Evolutionary conservation across 2,797 vertebrate genomes (phyloP).

Genomic region (Apogon talboti): DNA sequence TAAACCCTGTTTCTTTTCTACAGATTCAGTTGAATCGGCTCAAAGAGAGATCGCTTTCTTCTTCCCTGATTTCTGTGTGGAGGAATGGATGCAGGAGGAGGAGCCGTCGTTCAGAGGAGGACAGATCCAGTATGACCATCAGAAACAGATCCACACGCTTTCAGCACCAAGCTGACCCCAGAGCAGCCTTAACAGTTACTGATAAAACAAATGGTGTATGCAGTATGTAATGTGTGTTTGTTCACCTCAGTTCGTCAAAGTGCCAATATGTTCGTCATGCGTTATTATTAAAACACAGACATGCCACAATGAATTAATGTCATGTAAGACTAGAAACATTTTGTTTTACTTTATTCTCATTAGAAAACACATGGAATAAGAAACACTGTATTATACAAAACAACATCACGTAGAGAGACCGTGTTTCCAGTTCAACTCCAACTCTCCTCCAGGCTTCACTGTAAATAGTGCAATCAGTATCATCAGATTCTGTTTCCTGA

Average conservation of each 20-base stretch:
- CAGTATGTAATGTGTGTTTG: background rate
- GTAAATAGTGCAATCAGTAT: slow-evolving; percentile 45
- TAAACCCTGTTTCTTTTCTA: slow-evolving; percentile 5
- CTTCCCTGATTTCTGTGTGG: slow-evolving; percentile 90
- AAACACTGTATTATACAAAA: slow-evolving; percentile 48
- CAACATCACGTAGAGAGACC: slow-evolving; percentile 27
- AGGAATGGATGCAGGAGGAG: slow-evolving; percentile 87
- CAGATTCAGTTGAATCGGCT: slow-evolving; percentile 92
- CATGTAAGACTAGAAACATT: background rate
- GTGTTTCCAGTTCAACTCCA: slow-evolving; percentile 13
- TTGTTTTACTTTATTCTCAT: slow-evolving; percentile 48
- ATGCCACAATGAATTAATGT: background rate
- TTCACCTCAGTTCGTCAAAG: slow-evolving; percentile 10
- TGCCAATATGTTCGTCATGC: slow-evolving; percentile 9
- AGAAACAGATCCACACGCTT: slow-evolving; percentile 79
- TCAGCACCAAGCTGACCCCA: slow-evolving; percentile 52
- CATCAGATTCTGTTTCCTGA: slow-evolving; percentile 50
- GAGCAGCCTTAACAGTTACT: slow-evolving; percentile 4
- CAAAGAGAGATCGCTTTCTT: slow-evolving; percentile 93
- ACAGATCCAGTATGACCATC: slow-evolving; percentile 70
- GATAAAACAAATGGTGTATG: background rate
- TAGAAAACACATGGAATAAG: slow-evolving; percentile 49
- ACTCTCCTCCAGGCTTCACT: slow-evolving; percentile 20
- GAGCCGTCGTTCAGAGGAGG: slow-evolving; percentile 85
- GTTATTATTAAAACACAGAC: background rate